Conservation (phyloP, 2,888 invertebrate species). For the Entomobrya multifasciata region DNA sequence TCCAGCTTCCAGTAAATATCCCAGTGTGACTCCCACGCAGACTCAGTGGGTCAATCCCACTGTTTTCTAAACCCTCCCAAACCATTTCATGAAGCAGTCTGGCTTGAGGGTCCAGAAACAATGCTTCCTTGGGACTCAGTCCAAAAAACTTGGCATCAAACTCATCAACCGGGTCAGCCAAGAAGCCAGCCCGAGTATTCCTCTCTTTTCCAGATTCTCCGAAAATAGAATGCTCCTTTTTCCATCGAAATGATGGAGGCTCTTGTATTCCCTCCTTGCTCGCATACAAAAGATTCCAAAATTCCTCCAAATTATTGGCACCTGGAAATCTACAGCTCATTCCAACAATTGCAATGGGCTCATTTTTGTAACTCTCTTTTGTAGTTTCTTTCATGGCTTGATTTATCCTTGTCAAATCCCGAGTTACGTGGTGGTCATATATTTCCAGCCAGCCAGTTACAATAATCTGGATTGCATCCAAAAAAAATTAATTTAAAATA, state of each 20-base stretch:
- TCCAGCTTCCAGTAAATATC: constrained; percentile 69
- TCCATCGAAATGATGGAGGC: constrained; percentile 22
- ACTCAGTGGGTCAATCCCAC: constrained; percentile 2
- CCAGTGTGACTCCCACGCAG: constrained; percentile 34
- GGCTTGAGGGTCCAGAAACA: constrained; percentile 50
- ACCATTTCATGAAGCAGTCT: constrained; percentile 44
- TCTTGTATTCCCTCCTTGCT: constrained; percentile 11
- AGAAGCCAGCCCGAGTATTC: constrained; percentile 36
- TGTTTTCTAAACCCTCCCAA: constrained; percentile 62
- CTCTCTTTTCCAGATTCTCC: not conserved
- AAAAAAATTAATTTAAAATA: too few relatives aligned
- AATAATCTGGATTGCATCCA: too few relatives aligned
- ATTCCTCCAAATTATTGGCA: constrained; percentile 49
- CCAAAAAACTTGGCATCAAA: constrained; percentile 63
- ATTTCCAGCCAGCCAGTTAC: too few relatives aligned
- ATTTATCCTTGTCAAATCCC: too few relatives aligned
- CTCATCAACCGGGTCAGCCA: constrained; percentile 12
- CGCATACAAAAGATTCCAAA: constrained; percentile 42
- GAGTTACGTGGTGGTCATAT: too few relatives aligned
- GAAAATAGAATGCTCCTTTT: constrained; percentile 5
- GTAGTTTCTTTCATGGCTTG: too few relatives aligned
- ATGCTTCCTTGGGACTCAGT: constrained; percentile 17
- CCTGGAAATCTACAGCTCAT: constrained; percentile 55
- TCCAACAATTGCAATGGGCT: constrained; percentile 62
- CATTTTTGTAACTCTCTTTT: too few relatives aligned